Evolutionary conservation across 1,140 invertebrate genomes (phyloP).

Genomic region (Goniozus legneri): DNA sequence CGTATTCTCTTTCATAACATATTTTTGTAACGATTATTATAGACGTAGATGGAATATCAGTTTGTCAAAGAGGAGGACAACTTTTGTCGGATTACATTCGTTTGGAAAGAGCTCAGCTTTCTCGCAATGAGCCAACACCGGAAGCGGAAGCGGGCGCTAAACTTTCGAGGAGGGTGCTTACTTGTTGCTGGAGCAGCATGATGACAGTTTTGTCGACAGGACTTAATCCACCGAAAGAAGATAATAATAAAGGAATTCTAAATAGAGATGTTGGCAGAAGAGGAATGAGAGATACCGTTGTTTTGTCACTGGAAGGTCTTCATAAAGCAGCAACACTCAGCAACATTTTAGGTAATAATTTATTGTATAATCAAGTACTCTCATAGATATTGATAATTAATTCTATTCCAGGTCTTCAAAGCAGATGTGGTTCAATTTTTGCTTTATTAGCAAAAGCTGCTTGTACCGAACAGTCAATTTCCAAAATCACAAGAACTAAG

Average conservation of each 20-base stretch:
- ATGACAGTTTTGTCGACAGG: slow-evolving; percentile 81
- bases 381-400: background rate
- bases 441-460: slow-evolving; percentile 74
- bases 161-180: slow-evolving; percentile 69
- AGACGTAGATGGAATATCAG: slow-evolving; percentile 82
- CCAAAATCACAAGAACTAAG: slow-evolving; percentile 48
- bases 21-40: slow-evolving; percentile 16
- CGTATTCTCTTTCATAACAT: background rate
- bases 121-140: slow-evolving; percentile 65
- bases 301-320: slow-evolving; percentile 74
- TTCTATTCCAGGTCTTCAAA: slow-evolving; percentile 66
- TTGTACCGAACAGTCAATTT: slow-evolving; percentile 63
- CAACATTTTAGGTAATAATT: slow-evolving; percentile 60
- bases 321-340: slow-evolving; percentile 78
- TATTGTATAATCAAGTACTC: background rate
- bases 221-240: slow-evolving; percentile 55
- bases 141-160: slow-evolving; percentile 68
- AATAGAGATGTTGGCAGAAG: slow-evolving; percentile 56
- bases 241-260: slow-evolving; percentile 44
- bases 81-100: slow-evolving; percentile 81
- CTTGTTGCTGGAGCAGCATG: slow-evolving; percentile 88
- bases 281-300: slow-evolving; percentile 72
- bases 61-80: slow-evolving; percentile 64
- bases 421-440: slow-evolving; percentile 78
- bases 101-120: slow-evolving; percentile 66